A percentile compares a stretch with the other conserved stretches of the same genome.
Conservation (phyloP, 2,797 vertebrate genomes). For the Pipistrellus pipistrellus region DNA sequence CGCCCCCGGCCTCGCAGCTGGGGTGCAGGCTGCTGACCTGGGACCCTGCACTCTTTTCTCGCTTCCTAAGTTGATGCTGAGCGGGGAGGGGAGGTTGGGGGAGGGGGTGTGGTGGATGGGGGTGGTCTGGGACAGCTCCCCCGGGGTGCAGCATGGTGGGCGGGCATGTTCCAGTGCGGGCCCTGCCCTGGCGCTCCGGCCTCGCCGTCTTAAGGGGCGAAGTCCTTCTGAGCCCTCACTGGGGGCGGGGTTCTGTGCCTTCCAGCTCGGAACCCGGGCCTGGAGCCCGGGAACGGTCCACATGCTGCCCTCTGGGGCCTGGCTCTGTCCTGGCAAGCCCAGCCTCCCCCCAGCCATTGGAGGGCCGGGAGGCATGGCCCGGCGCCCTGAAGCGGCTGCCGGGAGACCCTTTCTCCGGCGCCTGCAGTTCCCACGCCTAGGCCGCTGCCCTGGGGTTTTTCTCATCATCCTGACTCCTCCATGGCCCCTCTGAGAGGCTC, state of each 20-base stretch:
- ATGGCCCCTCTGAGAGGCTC: background rate
- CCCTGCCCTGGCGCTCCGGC: background rate
- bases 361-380: too few species aligned
- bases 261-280: too few species aligned
- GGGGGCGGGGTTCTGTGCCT: background rate
- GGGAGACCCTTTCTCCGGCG: too few species aligned
- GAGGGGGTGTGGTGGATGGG: too few species aligned
- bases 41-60: background rate
- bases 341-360: too few species aligned
- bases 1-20: background rate
- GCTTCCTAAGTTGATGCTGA: background rate
- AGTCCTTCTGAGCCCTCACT: background rate
- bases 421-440: too few species aligned
- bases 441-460: background rate
- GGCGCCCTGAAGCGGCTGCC: too few species aligned
- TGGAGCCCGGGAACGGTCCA: background rate
- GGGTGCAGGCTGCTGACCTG: background rate
- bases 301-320: too few species aligned
- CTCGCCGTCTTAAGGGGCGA: background rate
- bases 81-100: background rate
- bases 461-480: too few species aligned
- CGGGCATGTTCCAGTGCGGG: background rate
- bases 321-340: too few species aligned
- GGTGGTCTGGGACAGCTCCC: background rate
- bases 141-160: accelerated